Evolutionary conservation across 2,113 vertebrate genomes (phyloP).

Genomic region (Engystomops pustulosus): DNA sequence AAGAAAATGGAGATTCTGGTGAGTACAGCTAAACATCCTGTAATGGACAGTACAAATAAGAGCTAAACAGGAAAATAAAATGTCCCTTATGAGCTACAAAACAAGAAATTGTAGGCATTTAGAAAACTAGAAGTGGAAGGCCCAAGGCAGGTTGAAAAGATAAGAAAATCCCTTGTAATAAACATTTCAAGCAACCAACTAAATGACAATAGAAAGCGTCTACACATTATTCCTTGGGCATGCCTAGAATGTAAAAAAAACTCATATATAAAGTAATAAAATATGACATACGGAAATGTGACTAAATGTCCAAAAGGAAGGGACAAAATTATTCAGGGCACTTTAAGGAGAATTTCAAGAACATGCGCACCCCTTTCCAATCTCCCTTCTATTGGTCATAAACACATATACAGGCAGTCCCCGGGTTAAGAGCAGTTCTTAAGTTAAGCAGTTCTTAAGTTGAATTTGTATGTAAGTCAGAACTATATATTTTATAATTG

Average conservation of each 20-base stretch:
- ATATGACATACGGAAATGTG: neutral
- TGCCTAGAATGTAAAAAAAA: neutral
- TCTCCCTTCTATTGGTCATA: too few relatives aligned
- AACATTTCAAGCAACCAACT: neutral
- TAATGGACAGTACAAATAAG: too few relatives aligned
- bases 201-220: neutral
- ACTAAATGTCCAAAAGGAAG: neutral
- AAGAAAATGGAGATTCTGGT: constrained; percentile 31
- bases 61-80: neutral
- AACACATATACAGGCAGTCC: too few relatives aligned
- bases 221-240: neutral
- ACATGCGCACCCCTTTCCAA: too few relatives aligned
- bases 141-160: neutral
- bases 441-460: too few relatives aligned
- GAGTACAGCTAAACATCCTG: neutral
- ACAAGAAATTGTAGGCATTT: neutral
- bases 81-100: neutral
- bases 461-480: too few relatives aligned
- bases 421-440: too few relatives aligned
- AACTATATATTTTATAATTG: too few relatives aligned
- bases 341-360: too few relatives aligned
- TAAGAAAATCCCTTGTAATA: neutral
- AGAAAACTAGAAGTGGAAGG: neutral
- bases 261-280: neutral
- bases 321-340: neutral